Evolutionary conservation across 2,888 invertebrate genomes (phyloP).

Genomic region (Norana najaformis): DNA sequence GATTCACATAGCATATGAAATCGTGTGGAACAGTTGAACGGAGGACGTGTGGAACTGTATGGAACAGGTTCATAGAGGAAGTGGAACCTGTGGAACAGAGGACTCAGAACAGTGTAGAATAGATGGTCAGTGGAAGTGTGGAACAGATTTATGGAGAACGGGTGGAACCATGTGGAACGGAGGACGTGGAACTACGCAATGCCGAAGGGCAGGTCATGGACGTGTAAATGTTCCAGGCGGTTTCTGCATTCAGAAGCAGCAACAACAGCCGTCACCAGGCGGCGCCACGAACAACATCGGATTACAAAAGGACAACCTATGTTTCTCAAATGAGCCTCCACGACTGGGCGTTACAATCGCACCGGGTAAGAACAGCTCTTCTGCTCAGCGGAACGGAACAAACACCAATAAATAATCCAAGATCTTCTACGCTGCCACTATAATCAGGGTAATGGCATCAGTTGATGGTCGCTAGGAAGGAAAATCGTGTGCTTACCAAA

Average conservation of each 20-base stretch:
- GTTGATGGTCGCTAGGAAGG: no score
- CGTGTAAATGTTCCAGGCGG: background rate
- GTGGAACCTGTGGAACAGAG: background rate
- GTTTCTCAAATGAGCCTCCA: slow-evolving; percentile 6
- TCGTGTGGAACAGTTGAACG: background rate
- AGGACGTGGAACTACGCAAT: background rate
- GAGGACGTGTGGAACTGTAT: background rate
- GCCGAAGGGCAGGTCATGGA: no score
- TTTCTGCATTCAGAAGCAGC: background rate
- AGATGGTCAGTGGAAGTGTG: no score
- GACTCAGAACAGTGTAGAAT: background rate
- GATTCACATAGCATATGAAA: background rate
- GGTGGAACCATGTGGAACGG: background rate
- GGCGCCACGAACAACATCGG: background rate
- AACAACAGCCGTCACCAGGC: background rate
- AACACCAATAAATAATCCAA: no score
- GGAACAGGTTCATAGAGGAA: no score
- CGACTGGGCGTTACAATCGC: background rate
- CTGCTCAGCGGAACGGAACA: no score
- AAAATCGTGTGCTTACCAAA: no score
- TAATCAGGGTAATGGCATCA: no score
- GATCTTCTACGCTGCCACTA: no score
- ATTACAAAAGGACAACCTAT: background rate
- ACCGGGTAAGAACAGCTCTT: background rate
- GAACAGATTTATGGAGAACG: no score